These are phyloP conservation scores for Lepas anatifera DNA, from an alignment of 2,888 invertebrate genomes.

Conservation along the genomic window DNA sequence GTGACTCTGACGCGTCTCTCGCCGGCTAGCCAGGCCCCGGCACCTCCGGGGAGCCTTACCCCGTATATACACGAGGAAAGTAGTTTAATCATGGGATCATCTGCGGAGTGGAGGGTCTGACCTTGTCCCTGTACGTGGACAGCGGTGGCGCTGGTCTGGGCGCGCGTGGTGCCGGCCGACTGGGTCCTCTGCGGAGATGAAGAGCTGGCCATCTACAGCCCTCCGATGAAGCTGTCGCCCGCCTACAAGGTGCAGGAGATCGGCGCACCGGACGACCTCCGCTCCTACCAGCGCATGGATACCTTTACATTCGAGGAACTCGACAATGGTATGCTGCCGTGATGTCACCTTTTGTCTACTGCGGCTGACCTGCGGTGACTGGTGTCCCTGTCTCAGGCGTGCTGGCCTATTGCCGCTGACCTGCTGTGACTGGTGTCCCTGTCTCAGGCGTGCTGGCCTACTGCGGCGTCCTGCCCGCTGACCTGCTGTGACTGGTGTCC, in stretches of 20 bases:
- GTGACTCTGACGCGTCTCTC: too few relatives aligned
- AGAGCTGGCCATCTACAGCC: not conserved
- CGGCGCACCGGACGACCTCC: not conserved
- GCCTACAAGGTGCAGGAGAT: slow-evolving; percentile 4
- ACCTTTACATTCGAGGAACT: not conserved
- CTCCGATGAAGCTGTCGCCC: slow-evolving; percentile 4
- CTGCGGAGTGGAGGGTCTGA: not conserved
- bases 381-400: not conserved
- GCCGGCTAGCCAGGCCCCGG: too few relatives aligned
- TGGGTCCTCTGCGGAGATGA: not conserved
- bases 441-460: not conserved
- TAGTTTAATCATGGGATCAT: too few relatives aligned
- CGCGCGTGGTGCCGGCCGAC: not conserved
- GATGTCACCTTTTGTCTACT: not conserved
- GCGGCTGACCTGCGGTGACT: not conserved
- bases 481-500: not conserved
- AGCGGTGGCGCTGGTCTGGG: not conserved
- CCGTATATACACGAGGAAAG: too few relatives aligned
- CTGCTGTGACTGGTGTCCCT: not conserved
- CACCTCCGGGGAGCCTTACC: too few relatives aligned
- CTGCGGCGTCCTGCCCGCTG: not conserved
- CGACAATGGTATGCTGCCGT: not conserved
- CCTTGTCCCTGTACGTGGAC: not conserved
- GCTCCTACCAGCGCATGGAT: not conserved
- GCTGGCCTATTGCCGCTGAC: not conserved